These are phyloP conservation scores for Rapana venosa DNA, from an alignment of 2,888 invertebrate species.

Conservation along the genomic window DNA sequence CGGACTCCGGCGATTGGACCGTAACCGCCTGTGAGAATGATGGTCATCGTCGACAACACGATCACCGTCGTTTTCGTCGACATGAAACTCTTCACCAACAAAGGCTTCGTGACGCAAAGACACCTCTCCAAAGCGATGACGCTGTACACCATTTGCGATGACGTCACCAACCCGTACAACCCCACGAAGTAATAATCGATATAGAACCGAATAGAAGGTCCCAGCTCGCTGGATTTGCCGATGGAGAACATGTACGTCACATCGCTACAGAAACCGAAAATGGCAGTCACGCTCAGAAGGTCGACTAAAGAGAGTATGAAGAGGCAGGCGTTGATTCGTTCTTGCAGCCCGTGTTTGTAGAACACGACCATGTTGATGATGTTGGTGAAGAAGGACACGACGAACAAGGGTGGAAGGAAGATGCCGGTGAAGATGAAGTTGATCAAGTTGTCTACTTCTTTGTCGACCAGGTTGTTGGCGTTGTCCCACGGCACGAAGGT, in stretches of 20 bases:
- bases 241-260: background rate
- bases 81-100: background rate
- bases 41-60: background rate
- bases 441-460: background rate
- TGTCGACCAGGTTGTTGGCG: background rate
- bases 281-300: background rate
- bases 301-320: conserved; percentile 1
- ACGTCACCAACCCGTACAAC: background rate
- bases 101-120: background rate
- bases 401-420: background rate
- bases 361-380: conserved; percentile 16
- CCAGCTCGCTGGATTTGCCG: background rate
- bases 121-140: conserved; percentile 1
- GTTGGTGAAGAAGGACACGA: background rate
- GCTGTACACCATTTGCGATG: background rate
- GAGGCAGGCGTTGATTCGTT: conserved; percentile 7
- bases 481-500: background rate
- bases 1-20: background rate
- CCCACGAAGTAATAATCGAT: background rate
- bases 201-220: background rate
- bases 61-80: background rate
- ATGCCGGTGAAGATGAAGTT: background rate
- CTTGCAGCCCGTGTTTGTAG: background rate
- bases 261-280: background rate
- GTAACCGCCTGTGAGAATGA: background rate